These are phyloP conservation scores for Tricholauxania praeusta DNA, from an alignment of 2,888 invertebrate species.

Conservation along the genomic window DNA sequence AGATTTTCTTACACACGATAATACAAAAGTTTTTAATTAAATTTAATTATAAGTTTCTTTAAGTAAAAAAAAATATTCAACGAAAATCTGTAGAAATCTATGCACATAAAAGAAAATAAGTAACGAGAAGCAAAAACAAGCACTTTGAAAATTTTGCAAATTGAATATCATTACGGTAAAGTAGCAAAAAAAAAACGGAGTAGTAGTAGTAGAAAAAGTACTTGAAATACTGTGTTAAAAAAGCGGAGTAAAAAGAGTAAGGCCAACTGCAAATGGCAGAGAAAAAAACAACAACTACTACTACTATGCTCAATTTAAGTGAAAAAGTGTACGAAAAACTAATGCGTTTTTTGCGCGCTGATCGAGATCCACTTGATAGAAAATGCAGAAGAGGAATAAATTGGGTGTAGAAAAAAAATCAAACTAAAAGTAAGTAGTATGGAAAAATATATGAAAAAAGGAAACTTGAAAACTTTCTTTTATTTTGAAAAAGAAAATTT, in stretches of 20 bases:
- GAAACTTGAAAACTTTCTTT: too few species aligned
- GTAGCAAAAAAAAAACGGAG: not conserved
- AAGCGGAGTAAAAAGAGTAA: not conserved
- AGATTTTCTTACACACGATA: conserved; percentile 1
- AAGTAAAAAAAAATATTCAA: not conserved
- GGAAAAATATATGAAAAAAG: too few species aligned
- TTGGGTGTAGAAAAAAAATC: too few species aligned
- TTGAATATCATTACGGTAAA: conserved; percentile 2
- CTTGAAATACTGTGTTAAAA: not conserved
- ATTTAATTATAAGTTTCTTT: conserved; percentile 31
- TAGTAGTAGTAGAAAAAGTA: conserved; percentile 9
- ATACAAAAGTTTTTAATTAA: conserved; percentile 32
- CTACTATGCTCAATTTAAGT: too few species aligned
- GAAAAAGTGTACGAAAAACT: too few species aligned
- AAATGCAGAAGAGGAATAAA: too few species aligned
- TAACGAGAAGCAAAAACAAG: not conserved
- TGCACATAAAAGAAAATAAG: conserved; percentile 2
- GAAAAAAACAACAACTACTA: not conserved
- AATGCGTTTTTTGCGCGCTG: too few species aligned
- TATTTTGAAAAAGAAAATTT: too few species aligned
- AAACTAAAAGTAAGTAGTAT: too few species aligned
- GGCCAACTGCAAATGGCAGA: not conserved
- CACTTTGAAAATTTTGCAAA: conserved; percentile 1
- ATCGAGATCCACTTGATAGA: too few species aligned
- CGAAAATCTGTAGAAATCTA: conserved; percentile 2